Percentiles rank a stretch among this genome's conserved stretches.
Evolutionary conservation across 2,113 vertebrate species (phyloP).

Genomic region (Cryptomyrus ogoouensis): DNA sequence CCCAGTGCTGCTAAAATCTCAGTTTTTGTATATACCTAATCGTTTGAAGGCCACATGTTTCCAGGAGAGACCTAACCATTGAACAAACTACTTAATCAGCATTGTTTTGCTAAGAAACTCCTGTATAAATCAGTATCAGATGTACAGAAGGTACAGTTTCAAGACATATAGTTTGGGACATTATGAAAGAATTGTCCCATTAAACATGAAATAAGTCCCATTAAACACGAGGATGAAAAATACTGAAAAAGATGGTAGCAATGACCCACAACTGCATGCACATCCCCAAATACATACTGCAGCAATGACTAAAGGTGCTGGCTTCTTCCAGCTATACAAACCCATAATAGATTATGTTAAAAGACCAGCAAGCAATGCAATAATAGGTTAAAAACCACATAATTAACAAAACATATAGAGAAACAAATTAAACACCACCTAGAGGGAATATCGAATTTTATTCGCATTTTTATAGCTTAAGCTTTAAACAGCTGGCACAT

Average conservation of each 20-base stretch:
- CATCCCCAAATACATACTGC: not conserved
- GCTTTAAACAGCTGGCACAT: not conserved
- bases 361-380: not conserved
- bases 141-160: not conserved
- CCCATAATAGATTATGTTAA: not conserved
- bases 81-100: not conserved
- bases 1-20: not conserved
- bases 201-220: not conserved
- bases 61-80: not conserved
- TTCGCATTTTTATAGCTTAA: not conserved
- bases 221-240: not conserved
- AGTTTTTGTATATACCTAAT: not conserved
- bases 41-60: not conserved
- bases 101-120: not conserved
- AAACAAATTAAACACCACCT: not conserved
- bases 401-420: not conserved
- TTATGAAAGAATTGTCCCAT: not conserved
- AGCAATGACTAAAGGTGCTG: not conserved
- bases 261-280: not conserved
- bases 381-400: not conserved
- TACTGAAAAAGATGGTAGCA: not conserved
- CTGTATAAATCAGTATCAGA: not conserved
- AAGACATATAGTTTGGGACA: not conserved
- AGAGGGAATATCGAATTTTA: not conserved
- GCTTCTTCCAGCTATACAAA: not conserved